Evolutionary conservation across 1,140 invertebrate genomes (phyloP), one percentile per base, ranked within the genome.

Genomic region (Caenorhabditis inopinata): DNA sequence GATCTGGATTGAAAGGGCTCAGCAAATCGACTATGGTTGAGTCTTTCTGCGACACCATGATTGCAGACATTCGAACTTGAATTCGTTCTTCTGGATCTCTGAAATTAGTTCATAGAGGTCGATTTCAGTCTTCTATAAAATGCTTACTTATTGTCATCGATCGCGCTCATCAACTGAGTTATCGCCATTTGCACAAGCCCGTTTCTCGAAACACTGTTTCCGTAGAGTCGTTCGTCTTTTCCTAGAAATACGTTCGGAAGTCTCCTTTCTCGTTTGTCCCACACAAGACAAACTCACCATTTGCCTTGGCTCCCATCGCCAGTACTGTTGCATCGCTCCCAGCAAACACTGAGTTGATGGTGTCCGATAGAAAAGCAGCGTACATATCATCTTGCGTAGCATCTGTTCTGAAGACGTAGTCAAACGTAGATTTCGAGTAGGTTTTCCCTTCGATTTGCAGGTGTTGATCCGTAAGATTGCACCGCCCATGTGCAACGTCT

Each of bases 41-140:
- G 6, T 82, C 48, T 47, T 78, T 78, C 76, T 84, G 83, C 23
- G 81, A 83, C 21, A 81, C 84, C 42, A 83, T 74, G 12, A 84
- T 45, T 11, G 83, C 83, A 18, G 83, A 84, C 25, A 84, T 80
- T 47, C 82, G 58, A 32, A 82, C 47, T 23, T 78, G 76, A n/a
- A 74, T 58, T 11, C 81, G 81, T 38, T 74, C 75, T 49, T 82
- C 81, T 12, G 16, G 68, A 42, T 62, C 35, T 49, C 58, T 68
- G 58, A 11, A 68, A 68, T 21, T 23, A 51, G 16, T n/a, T n/a
- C n/a, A n/a, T n/a, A n/a, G n/a, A n/a, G n/a, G n/a, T n/a, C n/a
- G n/a, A n/a, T n/a, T n/a, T n/a, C n/a, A n/a, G n/a, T n/a, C n/a
- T n/a, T n/a, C n/a, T n/a, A n/a, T n/a, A n/a, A n/a, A 16, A 68